Base-by-base conservation (phyloP, 2,888 invertebrate species). In the Caenorhabditis sinica region DNA sequence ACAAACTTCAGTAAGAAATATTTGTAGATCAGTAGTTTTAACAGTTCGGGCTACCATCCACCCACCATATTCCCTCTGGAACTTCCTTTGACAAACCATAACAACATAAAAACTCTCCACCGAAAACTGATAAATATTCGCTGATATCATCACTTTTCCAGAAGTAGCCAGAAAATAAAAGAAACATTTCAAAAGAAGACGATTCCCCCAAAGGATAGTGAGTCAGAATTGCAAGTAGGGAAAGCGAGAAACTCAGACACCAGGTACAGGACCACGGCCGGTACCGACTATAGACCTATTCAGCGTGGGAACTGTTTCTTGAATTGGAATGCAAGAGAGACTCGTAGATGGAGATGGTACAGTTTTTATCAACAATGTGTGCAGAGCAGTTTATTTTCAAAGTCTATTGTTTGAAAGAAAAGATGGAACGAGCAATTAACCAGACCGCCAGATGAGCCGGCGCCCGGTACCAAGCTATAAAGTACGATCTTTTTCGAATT, bases 301-400 rank as follows among this genome's bases (percentile, higher is more conserved):
- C 63, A 53, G 33, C 25, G 74, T 74, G 74, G 74, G 74, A 74
- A 74, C 28, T 40, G 40, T 13, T 40, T 36, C 63, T 63, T 61
- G 33, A 30, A 60, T 56, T 56, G 11, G 51, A 68, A 30, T 20
- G 17, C 17, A 23, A 15, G 28, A 30, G 33, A 43, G 40, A 45
- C 15, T 20, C 23, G 51, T 30, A 13, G 65, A 43, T 13, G n/a
- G 23, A 53, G 43, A 58, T 9, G 36, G 60, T 71, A 43, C 72
- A 23, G 58, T 58, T 58, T 40, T 65, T 43, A 28, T 56, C 56
- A 56, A 1, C 56, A 15, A 28, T 56, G 28, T 43, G 65, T 9
- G 25, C 11, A 45, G 11, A 40, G 25, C 30, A n/a, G n/a, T 49
- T 28, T 28, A 43, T 61, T 63, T 63, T 25, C 23, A 28, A 45